Conservation (phyloP, 2,797 vertebrate species). For the Hyperoplus immaculatus region DNA sequence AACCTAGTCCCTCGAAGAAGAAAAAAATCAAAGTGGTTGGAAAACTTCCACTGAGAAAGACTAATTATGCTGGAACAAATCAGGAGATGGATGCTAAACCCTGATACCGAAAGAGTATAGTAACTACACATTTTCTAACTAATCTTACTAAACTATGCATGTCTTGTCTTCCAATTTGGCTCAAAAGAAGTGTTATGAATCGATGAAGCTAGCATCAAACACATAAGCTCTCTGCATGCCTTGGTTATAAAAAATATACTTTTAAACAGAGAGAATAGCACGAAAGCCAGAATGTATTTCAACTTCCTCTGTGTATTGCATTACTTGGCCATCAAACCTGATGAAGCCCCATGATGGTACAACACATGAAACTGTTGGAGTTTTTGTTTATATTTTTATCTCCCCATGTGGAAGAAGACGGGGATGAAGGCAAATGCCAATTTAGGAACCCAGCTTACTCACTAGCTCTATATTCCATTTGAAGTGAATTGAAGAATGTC, state of each 20-base stretch:
- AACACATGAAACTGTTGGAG: constrained; percentile 20
- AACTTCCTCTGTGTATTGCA: constrained; percentile 47
- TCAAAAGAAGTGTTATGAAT: constrained; percentile 38
- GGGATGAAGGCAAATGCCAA: constrained; percentile 64
- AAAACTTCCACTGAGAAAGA: constrained; percentile 41
- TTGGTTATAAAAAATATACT: constrained; percentile 59
- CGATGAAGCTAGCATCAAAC: constrained; percentile 64
- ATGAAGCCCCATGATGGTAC: constrained; percentile 38
- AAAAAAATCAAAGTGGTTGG: constrained; percentile 59
- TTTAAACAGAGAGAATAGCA: constrained; percentile 51
- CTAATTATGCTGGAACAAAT: constrained; percentile 56
- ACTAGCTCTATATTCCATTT: constrained; percentile 79
- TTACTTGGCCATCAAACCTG: constrained; percentile 33
- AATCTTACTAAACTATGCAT: constrained; percentile 35
- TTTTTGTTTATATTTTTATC: constrained; percentile 67
- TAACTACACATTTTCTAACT: constrained; percentile 6
- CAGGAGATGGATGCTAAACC: constrained; percentile 8
- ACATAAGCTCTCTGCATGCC: constrained; percentile 19
- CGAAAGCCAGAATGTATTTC: constrained; percentile 42
- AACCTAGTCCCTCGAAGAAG: constrained; percentile 38
- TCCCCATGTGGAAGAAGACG: constrained; percentile 47
- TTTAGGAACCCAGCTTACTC: constrained; percentile 51
- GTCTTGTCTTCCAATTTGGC: constrained; percentile 35
- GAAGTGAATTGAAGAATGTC: constrained; percentile 80
- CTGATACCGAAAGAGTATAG: constrained; percentile 5